phyloP scores from a whole-genome alignment of 2,797 vertebrate species.

The Danio tinwini region DNA sequence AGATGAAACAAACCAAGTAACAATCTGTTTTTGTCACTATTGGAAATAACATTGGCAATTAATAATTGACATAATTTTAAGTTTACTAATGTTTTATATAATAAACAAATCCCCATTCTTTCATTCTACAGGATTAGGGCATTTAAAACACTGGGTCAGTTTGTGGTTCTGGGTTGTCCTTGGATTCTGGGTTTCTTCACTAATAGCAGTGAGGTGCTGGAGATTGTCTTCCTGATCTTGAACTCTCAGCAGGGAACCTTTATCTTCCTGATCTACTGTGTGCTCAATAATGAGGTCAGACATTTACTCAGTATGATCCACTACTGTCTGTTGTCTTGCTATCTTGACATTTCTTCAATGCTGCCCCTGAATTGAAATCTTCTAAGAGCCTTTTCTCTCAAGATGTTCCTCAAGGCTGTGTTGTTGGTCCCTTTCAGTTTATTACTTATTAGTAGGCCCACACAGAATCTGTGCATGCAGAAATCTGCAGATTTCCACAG shows the following conservation, averaged over 20 bases:
- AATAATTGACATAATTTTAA: too few species aligned
- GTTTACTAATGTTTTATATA: too few species aligned
- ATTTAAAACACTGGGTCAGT: conserved; percentile 76
- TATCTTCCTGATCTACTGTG: conserved; percentile 75
- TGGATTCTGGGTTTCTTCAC: conserved; percentile 76
- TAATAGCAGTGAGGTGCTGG: conserved; percentile 59
- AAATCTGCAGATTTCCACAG: too few species aligned
- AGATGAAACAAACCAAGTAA: conserved; percentile 39
- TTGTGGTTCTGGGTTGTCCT: conserved; percentile 73
- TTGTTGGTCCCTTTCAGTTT: too few species aligned
- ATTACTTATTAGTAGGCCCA: too few species aligned
- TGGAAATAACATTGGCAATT: too few species aligned
- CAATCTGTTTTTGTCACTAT: neutral
- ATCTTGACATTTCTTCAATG: too few species aligned
- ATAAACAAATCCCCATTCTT: neutral
- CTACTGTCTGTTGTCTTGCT: too few species aligned
- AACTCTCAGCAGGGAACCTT: conserved; percentile 79
- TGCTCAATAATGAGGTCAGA: conserved; percentile 74
- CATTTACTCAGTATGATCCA: neutral
- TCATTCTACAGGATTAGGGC: conserved; percentile 64
- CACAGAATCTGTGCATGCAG: too few species aligned
- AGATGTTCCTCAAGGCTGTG: too few species aligned
- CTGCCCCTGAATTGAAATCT: too few species aligned
- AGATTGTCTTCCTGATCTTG: conserved; percentile 71
- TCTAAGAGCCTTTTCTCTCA: too few species aligned